A percentile compares a stretch with the other conserved stretches of the same genome.
These are phyloP conservation scores for Hypotaenidia okinawae DNA, from an alignment of 2,797 vertebrate genomes.

Conservation along the genomic window DNA sequence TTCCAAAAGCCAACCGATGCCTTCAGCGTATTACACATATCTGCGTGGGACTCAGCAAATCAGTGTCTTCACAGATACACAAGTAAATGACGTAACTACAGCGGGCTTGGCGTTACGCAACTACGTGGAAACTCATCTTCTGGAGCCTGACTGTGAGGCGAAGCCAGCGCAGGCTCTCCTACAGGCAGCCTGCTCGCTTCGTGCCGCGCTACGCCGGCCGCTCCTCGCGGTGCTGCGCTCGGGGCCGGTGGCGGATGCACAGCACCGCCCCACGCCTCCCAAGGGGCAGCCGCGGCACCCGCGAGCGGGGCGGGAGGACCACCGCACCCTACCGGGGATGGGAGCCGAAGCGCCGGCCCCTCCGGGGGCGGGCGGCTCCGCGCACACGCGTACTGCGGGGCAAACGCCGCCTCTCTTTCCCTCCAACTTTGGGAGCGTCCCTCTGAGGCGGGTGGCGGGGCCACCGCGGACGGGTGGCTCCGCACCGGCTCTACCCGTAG, in stretches of 20 bases:
- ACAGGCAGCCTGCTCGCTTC: background rate
- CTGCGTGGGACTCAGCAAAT: background rate
- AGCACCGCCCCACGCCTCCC: accelerated
- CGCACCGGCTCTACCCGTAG: background rate
- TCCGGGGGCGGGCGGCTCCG: accelerated
- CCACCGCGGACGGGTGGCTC: background rate
- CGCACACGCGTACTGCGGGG: accelerated
- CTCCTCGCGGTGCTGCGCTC: accelerated
- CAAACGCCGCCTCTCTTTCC: accelerated
- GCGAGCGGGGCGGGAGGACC: accelerated
- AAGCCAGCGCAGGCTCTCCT: background rate
- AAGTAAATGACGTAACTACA: background rate
- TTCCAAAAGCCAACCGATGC: background rate
- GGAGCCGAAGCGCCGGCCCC: accelerated
- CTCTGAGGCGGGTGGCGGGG: background rate
- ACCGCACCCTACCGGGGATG: accelerated
- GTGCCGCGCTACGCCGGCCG: accelerated
- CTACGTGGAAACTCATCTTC: background rate
- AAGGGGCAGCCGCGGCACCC: background rate
- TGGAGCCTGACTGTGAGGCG: background rate
- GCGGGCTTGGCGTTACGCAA: background rate
- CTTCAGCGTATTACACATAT: background rate
- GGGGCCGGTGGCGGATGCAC: background rate
- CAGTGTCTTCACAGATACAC: background rate
- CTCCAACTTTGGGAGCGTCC: background rate